Evolutionary conservation across 2,113 vertebrate species (phyloP).

Genomic region (Megalops atlanticus): DNA sequence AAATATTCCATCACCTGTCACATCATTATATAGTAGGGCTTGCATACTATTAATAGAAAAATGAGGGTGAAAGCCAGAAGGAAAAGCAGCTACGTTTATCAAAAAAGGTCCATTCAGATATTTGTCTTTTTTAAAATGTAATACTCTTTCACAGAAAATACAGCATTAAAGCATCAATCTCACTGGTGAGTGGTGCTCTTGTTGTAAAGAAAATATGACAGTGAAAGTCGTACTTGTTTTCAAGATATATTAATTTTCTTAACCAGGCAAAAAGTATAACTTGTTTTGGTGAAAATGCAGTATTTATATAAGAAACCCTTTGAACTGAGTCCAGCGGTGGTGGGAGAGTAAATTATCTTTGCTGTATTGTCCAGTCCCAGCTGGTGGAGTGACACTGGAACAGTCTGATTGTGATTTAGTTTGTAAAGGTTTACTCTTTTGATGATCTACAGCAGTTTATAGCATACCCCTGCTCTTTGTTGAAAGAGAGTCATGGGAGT

Average conservation of each 20-base stretch:
- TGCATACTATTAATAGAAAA: too few relatives aligned
- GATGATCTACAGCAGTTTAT: conserved; percentile 2
- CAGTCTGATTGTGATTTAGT: conserved; percentile 11
- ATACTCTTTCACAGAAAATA: too few relatives aligned
- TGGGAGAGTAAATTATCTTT: neutral
- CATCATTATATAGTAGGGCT: neutral
- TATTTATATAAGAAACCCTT: neutral
- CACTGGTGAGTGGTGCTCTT: too few relatives aligned
- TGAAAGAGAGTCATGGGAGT: neutral
- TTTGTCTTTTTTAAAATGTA: too few relatives aligned
- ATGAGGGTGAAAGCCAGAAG: neutral
- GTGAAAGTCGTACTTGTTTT: too few relatives aligned
- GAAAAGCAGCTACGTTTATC: too few relatives aligned
- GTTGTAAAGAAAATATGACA: too few relatives aligned
- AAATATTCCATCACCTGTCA: neutral
- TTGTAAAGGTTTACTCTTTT: conserved; percentile 6
- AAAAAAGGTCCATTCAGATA: too few relatives aligned
- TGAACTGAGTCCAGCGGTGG: neutral
- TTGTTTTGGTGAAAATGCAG: neutral
- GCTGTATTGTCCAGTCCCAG: neutral
- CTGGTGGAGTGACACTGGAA: neutral
- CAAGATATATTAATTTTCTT: too few relatives aligned
- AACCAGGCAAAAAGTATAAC: too few relatives aligned
- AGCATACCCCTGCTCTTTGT: neutral
- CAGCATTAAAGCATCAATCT: too few relatives aligned